phyloP scores from a whole-genome alignment of 64 coral and sea anemone species.

The Pocillopora damicornis region DNA sequence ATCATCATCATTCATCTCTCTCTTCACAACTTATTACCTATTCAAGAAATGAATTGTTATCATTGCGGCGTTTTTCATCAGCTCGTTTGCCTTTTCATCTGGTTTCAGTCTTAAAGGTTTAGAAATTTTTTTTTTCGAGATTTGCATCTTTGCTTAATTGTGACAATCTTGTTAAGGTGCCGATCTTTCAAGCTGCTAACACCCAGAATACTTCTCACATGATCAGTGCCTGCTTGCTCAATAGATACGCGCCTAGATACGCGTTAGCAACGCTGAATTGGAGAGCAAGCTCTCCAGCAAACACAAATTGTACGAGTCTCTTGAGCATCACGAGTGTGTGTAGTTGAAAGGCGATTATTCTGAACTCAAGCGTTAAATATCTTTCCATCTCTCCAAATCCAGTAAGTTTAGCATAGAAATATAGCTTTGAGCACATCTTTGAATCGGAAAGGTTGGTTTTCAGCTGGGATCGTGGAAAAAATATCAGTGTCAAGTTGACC shows the following conservation, averaged over 20 bases:
- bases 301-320: too few species aligned
- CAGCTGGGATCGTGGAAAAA: too few species aligned
- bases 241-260: not conserved
- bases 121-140: not conserved
- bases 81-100: not conserved
- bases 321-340: too few species aligned
- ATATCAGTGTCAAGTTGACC: too few species aligned
- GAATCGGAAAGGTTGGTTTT: too few species aligned
- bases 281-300: too few species aligned
- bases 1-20: slow-evolving; percentile 9
- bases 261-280: too few species aligned
- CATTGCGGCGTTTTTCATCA: not conserved
- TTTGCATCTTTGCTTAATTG: not conserved
- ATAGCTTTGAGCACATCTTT: too few species aligned
- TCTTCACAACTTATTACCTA: not conserved
- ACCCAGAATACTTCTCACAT: not conserved
- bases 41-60: slow-evolving; percentile 9
- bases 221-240: not conserved
- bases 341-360: too few species aligned
- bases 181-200: not conserved
- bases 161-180: not conserved
- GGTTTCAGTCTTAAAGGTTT: not conserved
- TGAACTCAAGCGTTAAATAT: too few species aligned
- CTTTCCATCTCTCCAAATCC: too few species aligned
- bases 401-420: too few species aligned